Evolutionary conservation across 2,797 vertebrate genomes (phyloP), one percentile per base, ranked within the genome.

Genomic region (Sebastes aleutianus): DNA sequence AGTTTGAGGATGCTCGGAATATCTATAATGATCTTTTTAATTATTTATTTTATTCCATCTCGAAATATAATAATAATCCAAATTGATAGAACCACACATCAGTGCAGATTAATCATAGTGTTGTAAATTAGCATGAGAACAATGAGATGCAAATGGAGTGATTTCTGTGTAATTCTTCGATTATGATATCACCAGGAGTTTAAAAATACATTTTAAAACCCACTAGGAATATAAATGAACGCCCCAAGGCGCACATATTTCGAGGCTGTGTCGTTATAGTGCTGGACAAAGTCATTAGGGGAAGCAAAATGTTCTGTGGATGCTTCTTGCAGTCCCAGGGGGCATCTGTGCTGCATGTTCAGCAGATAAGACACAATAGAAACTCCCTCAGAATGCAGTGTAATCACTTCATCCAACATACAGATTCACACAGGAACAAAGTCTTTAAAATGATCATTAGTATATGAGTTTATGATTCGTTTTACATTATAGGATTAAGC

Each of bases 361-460:
- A 88, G 88, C 87, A 79, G 79, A 89, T 78, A 70, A 73, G 79
- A 84, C 68, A 84, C 70, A 87, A 82, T 43, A 39, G 68, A 83
- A 76, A 71, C 16, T 7, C n/a, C 61, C 31, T 27, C 3, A 61
- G 24, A n/a, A 68, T 63, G 79, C 71, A 31, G 56, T 63, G n/a
- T 47, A 77, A 68, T 84, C 78, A 75, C n/a, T 31, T 31, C 39
- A 76, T 24, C 61, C 54, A 75, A 64, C 64, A 34, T 54, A 34
- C 12, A 29, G 3, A 70, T 65, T 22, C 61, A 54, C 20, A 43
- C n/a, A 70, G 26, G 56, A n/a, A 22, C 24, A 32, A 32, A 57
- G 18, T 29, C 24, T 79, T 74, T 24, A 20, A 20, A 74, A 20
- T 71, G n/a, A 10, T 20, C 24, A 26, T 65, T 10, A 20, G 4